A percentile compares a stretch with the other conserved stretches of the same genome.
Evolutionary conservation across 2,797 vertebrate species (phyloP).

Genomic region (Notoglanidium macrostoma): DNA sequence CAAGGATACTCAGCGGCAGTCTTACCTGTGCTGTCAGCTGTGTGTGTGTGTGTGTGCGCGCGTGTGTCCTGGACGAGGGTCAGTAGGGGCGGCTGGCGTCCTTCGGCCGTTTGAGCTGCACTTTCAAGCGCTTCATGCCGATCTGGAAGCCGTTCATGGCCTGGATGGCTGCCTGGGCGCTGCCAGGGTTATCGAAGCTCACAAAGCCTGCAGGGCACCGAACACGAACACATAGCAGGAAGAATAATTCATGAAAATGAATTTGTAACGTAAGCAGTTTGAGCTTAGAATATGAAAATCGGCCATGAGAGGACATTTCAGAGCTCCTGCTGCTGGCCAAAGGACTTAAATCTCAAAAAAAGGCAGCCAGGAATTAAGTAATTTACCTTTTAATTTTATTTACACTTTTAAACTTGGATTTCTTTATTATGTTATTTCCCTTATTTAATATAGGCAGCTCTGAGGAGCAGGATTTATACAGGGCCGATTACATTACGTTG

Average conservation of each 20-base stretch:
- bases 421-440: neutral
- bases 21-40: constrained; percentile 55
- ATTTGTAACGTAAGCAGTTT: neutral
- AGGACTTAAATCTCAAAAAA: neutral
- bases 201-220: constrained; percentile 78
- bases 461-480: constrained; percentile 22
- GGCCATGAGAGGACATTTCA: neutral
- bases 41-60: constrained; percentile 26
- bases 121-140: constrained; percentile 86
- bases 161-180: constrained; percentile 85
- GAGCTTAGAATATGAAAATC: neutral
- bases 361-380: too few species aligned
- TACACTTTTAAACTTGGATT: neutral
- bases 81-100: constrained; percentile 84
- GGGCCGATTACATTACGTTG: constrained; percentile 2
- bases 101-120: constrained; percentile 85
- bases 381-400: neutral
- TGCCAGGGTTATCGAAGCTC: constrained; percentile 88
- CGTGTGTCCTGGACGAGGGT: constrained; percentile 10
- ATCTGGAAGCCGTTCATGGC: constrained; percentile 88
- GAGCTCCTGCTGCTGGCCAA: neutral
- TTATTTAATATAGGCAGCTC: constrained; percentile 5
- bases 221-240: neutral
- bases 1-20: neutral
- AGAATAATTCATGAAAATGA: neutral